These are phyloP conservation scores for Pseudomyrmex concolor DNA, from an alignment of 1,140 invertebrate genomes.

Conservation along the genomic window DNA sequence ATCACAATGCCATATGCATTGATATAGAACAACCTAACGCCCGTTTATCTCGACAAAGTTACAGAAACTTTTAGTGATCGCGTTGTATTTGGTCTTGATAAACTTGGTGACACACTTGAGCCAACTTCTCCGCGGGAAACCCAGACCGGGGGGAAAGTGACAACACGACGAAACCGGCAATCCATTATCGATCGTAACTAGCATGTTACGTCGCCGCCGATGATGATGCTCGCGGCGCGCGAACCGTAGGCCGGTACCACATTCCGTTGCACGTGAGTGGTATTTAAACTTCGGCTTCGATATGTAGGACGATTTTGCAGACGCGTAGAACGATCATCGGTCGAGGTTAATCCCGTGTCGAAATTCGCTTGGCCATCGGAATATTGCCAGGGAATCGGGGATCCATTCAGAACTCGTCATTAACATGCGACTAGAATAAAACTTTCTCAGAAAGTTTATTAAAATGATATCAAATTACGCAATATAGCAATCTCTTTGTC, in stretches of 20 bases:
- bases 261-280: constrained; percentile 6
- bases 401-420: not conserved
- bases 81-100: constrained; percentile 71
- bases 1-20: too few species aligned
- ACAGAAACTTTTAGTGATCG: constrained; percentile 10
- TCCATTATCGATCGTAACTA: constrained; percentile 65
- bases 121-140: constrained; percentile 55
- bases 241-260: constrained; percentile 31
- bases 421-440: not conserved
- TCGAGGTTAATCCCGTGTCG: not conserved
- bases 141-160: constrained; percentile 70
- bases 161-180: constrained; percentile 61
- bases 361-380: not conserved
- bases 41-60: too few species aligned
- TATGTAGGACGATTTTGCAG: not conserved
- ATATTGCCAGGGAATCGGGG: not conserved
- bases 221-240: constrained; percentile 24
- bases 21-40: too few species aligned
- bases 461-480: not conserved
- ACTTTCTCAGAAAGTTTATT: not conserved
- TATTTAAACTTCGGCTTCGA: constrained; percentile 39
- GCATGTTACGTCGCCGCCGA: constrained; percentile 70
- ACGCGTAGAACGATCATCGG: not conserved
- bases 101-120: constrained; percentile 77
- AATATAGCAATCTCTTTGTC: not conserved